Evolutionary conservation across 2,888 invertebrate species (phyloP).

Genomic region (Monochamus alternatus): DNA sequence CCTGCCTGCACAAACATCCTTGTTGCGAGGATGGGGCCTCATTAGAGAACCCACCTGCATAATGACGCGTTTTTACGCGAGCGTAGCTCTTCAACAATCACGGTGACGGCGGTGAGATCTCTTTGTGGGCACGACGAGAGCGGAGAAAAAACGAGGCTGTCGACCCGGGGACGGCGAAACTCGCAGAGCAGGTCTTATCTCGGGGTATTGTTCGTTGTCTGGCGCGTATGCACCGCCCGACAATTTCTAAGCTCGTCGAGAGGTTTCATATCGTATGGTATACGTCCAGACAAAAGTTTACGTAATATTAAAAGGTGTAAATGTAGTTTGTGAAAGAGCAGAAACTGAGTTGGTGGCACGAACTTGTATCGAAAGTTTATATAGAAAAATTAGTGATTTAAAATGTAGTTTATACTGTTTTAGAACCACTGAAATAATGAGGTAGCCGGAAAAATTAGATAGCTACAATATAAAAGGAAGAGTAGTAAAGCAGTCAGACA

Average conservation of each 20-base stretch:
- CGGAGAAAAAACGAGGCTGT: slow-evolving; percentile 26
- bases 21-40: slow-evolving; percentile 11
- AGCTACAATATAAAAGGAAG: too few species aligned
- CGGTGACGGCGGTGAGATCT: not conserved
- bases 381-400: too few species aligned
- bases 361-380: too few species aligned
- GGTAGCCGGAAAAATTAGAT: too few species aligned
- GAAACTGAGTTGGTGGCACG: too few species aligned
- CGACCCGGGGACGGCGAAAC: slow-evolving; percentile 34
- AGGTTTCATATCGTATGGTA: not conserved
- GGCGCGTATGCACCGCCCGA: not conserved
- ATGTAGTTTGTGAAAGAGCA: too few species aligned
- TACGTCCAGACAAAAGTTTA: too few species aligned
- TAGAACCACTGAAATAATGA: too few species aligned
- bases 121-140: slow-evolving; percentile 8
- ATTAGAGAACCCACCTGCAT: slow-evolving; percentile 26
- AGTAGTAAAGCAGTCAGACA: too few species aligned
- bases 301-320: too few species aligned
- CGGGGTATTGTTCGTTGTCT: not conserved
- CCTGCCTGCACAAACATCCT: not conserved
- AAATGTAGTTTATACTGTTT: too few species aligned
- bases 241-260: not conserved
- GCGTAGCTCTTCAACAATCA: slow-evolving; percentile 11
- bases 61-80: slow-evolving; percentile 15
- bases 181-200: slow-evolving; percentile 27